Evolutionary conservation across 2,888 invertebrate species (phyloP).

Genomic region (Sarcophaga subvicina): DNA sequence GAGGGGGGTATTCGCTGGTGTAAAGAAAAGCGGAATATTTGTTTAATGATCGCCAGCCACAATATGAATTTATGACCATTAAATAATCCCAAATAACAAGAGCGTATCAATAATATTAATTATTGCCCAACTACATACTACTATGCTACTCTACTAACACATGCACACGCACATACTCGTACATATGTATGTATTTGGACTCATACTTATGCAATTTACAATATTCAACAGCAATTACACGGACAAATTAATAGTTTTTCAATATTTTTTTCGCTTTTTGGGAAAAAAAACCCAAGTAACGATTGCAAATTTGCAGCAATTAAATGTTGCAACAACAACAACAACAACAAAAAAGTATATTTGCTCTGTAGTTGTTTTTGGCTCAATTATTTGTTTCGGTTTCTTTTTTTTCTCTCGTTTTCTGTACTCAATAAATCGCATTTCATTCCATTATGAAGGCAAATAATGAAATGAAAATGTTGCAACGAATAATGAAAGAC

Average conservation of each 20-base stretch:
- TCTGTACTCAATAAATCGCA: conserved; percentile 20
- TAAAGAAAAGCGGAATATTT: conserved; percentile 4
- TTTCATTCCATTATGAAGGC: neutral
- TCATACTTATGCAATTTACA: neutral
- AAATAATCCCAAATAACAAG: conserved; percentile 35
- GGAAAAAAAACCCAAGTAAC: neutral
- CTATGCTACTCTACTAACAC: conserved; percentile 1
- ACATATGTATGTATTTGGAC: neutral
- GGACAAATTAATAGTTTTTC: conserved; percentile 5
- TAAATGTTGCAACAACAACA: conserved; percentile 40
- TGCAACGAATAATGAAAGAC: neutral
- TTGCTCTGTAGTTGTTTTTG: too few relatives aligned
- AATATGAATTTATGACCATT: conserved; percentile 57
- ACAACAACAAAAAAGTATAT: too few relatives aligned
- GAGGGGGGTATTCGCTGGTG: too few relatives aligned
- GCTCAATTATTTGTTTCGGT: conserved; percentile 7
- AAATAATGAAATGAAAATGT: neutral
- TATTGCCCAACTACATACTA: conserved; percentile 20
- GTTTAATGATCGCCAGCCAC: conserved; percentile 46
- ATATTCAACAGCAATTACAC: neutral
- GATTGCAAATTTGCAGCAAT: conserved; percentile 54
- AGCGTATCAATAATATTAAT: conserved; percentile 39
- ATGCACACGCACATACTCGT: neutral
- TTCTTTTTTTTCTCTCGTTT: neutral
- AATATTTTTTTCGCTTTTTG: neutral